Evolutionary conservation across 2,888 invertebrate genomes (phyloP).

Genomic region (Petrolisthes manimaculis): DNA sequence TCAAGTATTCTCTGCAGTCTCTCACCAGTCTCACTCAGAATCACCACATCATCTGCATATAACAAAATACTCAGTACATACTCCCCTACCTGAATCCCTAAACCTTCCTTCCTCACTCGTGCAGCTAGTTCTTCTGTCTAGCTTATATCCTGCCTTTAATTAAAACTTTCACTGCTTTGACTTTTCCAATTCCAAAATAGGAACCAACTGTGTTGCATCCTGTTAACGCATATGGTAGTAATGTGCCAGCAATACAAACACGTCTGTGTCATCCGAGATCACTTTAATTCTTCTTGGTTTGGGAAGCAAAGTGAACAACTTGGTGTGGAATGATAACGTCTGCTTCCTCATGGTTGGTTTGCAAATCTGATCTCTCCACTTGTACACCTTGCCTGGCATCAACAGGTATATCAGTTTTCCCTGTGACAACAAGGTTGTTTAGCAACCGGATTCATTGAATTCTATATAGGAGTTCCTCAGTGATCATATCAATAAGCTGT

Average conservation of each 20-base stretch:
- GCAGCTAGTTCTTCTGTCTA: too few relatives aligned
- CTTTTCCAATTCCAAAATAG: constrained; percentile 1
- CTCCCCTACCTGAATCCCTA: too few relatives aligned
- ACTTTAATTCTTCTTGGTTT: not conserved
- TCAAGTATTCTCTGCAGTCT: too few relatives aligned
- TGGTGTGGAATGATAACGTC: constrained; percentile 17
- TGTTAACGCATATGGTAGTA: not conserved
- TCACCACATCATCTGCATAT: too few relatives aligned
- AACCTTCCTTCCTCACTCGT: too few relatives aligned
- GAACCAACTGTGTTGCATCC: not conserved
- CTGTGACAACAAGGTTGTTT: not conserved
- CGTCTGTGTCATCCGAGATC: not conserved
- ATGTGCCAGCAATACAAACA: constrained; percentile 5
- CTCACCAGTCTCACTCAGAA: too few relatives aligned
- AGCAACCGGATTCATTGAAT: not conserved
- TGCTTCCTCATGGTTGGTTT: constrained; percentile 18
- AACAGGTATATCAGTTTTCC: not conserved
- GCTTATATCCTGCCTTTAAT: too few relatives aligned
- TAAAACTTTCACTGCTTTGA: not conserved
- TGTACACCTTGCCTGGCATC: not conserved
- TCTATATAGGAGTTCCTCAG: not conserved
- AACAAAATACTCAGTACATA: too few relatives aligned
- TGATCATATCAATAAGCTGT: constrained; percentile 16
- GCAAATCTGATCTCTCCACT: constrained; percentile 5
- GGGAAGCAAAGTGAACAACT: not conserved